phyloP scores from a whole-genome alignment of 2,888 invertebrate species.

The Meghimatium bilineatum region DNA sequence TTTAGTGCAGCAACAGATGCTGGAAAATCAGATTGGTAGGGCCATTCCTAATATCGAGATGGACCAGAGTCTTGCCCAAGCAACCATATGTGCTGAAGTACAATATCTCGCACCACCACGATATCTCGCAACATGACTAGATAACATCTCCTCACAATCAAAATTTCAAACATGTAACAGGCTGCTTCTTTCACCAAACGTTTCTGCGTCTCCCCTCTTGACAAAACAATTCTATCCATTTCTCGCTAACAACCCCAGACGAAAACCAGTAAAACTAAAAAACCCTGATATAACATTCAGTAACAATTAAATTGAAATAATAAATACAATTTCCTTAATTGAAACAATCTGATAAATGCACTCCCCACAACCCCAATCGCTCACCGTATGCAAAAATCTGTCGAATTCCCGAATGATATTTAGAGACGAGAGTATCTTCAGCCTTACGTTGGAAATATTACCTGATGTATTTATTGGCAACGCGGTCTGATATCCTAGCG shows the following conservation, averaged over 20 bases:
- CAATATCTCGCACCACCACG: too few species aligned
- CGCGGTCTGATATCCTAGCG: slow-evolving; percentile 3
- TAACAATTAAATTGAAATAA: slow-evolving; percentile 15
- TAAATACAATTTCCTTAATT: slow-evolving; percentile 31
- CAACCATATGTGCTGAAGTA: too few species aligned
- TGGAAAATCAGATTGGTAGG: too few species aligned
- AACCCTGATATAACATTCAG: slow-evolving; percentile 10
- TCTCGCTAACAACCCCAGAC: neutral
- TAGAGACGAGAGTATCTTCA: neutral
- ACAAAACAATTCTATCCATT: neutral
- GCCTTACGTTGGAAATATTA: neutral
- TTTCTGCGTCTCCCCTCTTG: neutral
- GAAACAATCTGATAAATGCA: slow-evolving; percentile 34
- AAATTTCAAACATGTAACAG: too few species aligned
- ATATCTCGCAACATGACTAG: too few species aligned
- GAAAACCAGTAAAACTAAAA: neutral
- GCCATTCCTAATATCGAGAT: too few species aligned
- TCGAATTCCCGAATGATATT: neutral
- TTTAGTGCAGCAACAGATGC: too few species aligned
- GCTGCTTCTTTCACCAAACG: neutral
- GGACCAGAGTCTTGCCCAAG: too few species aligned
- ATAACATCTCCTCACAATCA: too few species aligned
- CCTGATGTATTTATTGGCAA: neutral
- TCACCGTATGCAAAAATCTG: slow-evolving; percentile 24
- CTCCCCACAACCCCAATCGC: slow-evolving; percentile 19